Conservation (phyloP, 2,113 vertebrate species). For the Platanista minor region DNA sequence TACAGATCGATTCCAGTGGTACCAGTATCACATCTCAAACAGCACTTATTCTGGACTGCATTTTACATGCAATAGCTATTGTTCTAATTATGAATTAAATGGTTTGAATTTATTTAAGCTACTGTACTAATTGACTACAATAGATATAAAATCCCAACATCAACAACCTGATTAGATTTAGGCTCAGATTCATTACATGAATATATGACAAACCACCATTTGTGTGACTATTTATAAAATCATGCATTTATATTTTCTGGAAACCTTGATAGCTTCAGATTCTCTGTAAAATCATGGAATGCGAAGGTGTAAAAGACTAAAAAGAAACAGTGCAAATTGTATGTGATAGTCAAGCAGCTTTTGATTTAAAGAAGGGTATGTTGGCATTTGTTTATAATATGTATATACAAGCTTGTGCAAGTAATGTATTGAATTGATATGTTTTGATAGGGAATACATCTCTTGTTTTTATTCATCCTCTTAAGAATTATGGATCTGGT, state of each 20-base stretch:
- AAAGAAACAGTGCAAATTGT: slow-evolving; percentile 88
- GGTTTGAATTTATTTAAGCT: slow-evolving; percentile 84
- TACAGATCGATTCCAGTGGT: slow-evolving; percentile 86
- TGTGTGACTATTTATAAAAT: slow-evolving; percentile 81
- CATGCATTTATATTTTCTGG: slow-evolving; percentile 82
- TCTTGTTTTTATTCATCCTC: slow-evolving; percentile 70
- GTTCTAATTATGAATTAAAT: slow-evolving; percentile 86
- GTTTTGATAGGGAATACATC: slow-evolving; percentile 80
- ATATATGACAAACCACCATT: slow-evolving; percentile 80
- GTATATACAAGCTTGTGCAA: slow-evolving; percentile 86
- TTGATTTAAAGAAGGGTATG: slow-evolving; percentile 83
- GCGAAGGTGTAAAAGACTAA: slow-evolving; percentile 76
- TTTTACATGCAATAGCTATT: slow-evolving; percentile 90
- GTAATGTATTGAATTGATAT: slow-evolving; percentile 80
- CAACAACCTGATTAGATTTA: slow-evolving; percentile 83
- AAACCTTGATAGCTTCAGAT: slow-evolving; percentile 79
- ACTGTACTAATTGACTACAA: slow-evolving; percentile 86
- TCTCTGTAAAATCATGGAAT: slow-evolving; percentile 73
- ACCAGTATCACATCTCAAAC: slow-evolving; percentile 87
- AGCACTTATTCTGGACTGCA: slow-evolving; percentile 88
- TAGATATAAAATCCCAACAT: slow-evolving; percentile 82
- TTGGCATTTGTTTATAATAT: slow-evolving; percentile 84
- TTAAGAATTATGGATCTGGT: slow-evolving; percentile 75
- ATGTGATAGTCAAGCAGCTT: slow-evolving; percentile 91
- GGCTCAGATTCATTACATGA: slow-evolving; percentile 82